Conservation (phyloP, 2,797 vertebrate species). For the Potorous gilbertii region DNA sequence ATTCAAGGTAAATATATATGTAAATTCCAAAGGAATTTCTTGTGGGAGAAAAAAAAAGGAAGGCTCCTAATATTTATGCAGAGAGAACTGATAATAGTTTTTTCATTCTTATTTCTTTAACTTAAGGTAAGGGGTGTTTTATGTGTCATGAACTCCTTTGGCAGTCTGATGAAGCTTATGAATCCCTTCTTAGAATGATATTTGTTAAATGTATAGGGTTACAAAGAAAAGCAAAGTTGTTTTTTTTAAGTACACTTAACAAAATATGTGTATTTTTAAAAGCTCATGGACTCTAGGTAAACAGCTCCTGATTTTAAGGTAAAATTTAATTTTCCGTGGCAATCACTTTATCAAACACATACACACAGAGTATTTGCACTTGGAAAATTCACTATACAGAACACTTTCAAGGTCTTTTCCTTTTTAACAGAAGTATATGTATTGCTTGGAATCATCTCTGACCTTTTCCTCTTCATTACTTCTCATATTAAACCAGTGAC, state of each 20-base stretch:
- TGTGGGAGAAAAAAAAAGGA: not conserved
- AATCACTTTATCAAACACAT: slow-evolving; percentile 67
- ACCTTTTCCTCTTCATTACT: not conserved
- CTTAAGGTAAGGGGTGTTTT: slow-evolving; percentile 43
- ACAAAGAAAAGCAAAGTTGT: not conserved
- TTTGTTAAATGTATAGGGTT: not conserved
- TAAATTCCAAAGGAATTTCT: not conserved
- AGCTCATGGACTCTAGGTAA: not conserved
- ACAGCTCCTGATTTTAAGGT: not conserved
- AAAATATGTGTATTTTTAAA: not conserved
- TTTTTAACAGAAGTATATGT: slow-evolving; percentile 68
- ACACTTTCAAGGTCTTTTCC: slow-evolving; percentile 63
- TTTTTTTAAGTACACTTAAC: not conserved
- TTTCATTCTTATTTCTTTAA: slow-evolving; percentile 51
- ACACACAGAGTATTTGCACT: slow-evolving; percentile 63
- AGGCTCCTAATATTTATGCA: slow-evolving; percentile 36
- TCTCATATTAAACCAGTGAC: not conserved
- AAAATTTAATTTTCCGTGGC: slow-evolving; percentile 71
- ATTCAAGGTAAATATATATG: not conserved
- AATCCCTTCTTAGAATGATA: not conserved
- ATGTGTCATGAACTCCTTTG: not conserved
- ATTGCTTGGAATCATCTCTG: not conserved
- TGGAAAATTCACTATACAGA: slow-evolving; percentile 68
- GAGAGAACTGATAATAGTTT: slow-evolving; percentile 65
- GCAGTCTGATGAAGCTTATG: not conserved